Evolutionary conservation across 2,888 invertebrate species (phyloP), one percentile per base, ranked within the genome.

Genomic region (Nephrotoma guestfalica): DNA sequence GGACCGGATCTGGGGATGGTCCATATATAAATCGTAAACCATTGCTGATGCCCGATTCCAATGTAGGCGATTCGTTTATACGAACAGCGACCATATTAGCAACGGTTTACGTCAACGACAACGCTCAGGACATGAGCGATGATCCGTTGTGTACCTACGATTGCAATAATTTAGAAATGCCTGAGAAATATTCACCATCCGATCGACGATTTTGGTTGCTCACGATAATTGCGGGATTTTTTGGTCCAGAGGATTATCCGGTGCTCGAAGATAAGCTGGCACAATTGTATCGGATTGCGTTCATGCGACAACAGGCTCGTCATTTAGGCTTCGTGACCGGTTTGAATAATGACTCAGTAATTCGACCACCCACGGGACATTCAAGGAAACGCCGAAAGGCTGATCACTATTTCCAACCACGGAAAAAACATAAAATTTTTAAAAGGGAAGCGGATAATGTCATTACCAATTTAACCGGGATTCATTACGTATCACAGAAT

Each of bases 1-100:
- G 97, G 97, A 96, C 96, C 0, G 97, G 97, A 0, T 96, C 96
- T 0, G 97, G 97, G 0, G 97, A 97, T 90, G 96, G 96, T 0
- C 94, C 95, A 0, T 93, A 94, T 7, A 91, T 90, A 87, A 88
- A 91, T 6, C 90, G 90, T 88, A 90, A 91, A 87, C 91, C 91
- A 11, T 91, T 91, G 87, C 91, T 93, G 91, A 88, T 94, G 92
- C 89, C 92, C 92, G 84, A 93, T 93, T 15, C 51, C 4, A 43
- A 51, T 41, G 41, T 41, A 30, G 87, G 91, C 89, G 89, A 90
- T 89, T 93, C 94, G 7, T 93, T 95, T 71, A 93, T 94, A 86
- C 94, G 94, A 89, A 94, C 94, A 9, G 95, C 95, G 87, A 95
- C 95, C 0, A 93, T 95, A 0, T 92, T 95, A 85, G 95, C 95